phyloP scores from a whole-genome alignment of 35 echinoderm and acorn worm genomes.

The Antedon bifida region DNA sequence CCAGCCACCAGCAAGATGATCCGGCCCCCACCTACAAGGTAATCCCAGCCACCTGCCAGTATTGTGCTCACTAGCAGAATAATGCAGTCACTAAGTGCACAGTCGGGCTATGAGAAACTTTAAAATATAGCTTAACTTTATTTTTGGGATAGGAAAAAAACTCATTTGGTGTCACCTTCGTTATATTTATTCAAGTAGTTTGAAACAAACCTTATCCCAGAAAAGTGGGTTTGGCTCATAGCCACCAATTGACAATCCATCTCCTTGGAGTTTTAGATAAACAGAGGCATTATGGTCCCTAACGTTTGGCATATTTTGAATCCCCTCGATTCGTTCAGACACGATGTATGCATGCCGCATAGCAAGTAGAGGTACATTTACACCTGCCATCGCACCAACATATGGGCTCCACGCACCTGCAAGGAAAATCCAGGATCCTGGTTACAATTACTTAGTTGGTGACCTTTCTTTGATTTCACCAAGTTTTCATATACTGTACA shows the following conservation, averaged over 20 bases:
- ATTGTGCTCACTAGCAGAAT: too few relatives aligned
- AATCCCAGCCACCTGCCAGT: not conserved
- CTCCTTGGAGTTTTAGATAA: slow-evolving; percentile 84
- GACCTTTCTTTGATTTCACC: too few relatives aligned
- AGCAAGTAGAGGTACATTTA: slow-evolving; percentile 47
- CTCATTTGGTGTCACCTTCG: too few relatives aligned
- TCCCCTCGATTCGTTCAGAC: slow-evolving; percentile 73
- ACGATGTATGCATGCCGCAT: slow-evolving; percentile 87
- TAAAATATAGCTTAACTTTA: too few relatives aligned
- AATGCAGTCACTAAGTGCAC: too few relatives aligned
- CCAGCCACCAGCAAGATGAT: too few relatives aligned
- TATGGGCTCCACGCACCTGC: slow-evolving; percentile 70
- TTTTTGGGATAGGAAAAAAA: too few relatives aligned
- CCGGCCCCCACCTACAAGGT: too few relatives aligned
- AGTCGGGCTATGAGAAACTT: too few relatives aligned
- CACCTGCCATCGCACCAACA: slow-evolving; percentile 62
- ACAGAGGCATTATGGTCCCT: slow-evolving; percentile 87
- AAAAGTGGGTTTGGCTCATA: slow-evolving; percentile 88
- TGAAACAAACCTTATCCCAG: slow-evolving; percentile 60
- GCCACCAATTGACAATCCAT: slow-evolving; percentile 62
- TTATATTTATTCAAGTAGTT: too few relatives aligned
- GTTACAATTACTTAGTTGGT: not conserved
- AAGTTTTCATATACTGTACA: too few relatives aligned
- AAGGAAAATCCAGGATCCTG: too few relatives aligned
- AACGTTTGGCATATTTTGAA: slow-evolving; percentile 80